Evolutionary conservation across 2,113 vertebrate genomes (phyloP).

Genomic region (Edolisoma coerulescens): DNA sequence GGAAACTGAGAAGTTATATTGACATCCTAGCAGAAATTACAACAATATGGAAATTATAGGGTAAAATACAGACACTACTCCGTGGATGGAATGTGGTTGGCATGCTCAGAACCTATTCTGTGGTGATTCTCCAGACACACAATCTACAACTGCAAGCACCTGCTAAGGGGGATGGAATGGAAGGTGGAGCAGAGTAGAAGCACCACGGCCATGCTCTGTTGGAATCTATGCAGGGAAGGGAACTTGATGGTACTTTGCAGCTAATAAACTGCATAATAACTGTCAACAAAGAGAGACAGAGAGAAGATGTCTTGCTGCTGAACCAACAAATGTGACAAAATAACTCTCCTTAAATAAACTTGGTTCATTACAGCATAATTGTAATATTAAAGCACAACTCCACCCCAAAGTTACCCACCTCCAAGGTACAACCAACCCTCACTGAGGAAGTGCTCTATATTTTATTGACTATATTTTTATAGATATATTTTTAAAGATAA

Average conservation of each 20-base stretch:
- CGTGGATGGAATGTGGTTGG: neutral
- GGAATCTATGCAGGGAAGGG: neutral
- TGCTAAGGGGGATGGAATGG: neutral
- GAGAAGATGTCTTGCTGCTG: neutral
- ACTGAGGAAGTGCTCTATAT: neutral
- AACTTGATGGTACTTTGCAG: neutral
- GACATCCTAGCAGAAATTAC: neutral
- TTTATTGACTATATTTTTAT: neutral
- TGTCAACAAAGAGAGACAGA: neutral
- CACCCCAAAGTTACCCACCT: neutral
- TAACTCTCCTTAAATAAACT: neutral
- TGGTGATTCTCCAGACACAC: neutral
- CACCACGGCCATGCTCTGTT: neutral
- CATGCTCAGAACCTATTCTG: rapidly evolving
- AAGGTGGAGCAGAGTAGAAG: neutral
- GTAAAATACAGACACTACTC: neutral
- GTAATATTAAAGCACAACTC: neutral
- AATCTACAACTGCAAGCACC: neutral
- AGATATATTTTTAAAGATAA: neutral
- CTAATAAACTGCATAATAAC: neutral
- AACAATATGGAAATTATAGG: neutral
- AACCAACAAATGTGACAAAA: neutral
- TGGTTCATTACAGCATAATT: neutral
- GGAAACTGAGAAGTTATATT: neutral
- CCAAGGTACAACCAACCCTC: neutral